Percentiles rank a stretch among this genome's conserved stretches.
Evolutionary conservation across 2,113 vertebrate genomes (phyloP).

Genomic region (Petaurus breviceps): DNA sequence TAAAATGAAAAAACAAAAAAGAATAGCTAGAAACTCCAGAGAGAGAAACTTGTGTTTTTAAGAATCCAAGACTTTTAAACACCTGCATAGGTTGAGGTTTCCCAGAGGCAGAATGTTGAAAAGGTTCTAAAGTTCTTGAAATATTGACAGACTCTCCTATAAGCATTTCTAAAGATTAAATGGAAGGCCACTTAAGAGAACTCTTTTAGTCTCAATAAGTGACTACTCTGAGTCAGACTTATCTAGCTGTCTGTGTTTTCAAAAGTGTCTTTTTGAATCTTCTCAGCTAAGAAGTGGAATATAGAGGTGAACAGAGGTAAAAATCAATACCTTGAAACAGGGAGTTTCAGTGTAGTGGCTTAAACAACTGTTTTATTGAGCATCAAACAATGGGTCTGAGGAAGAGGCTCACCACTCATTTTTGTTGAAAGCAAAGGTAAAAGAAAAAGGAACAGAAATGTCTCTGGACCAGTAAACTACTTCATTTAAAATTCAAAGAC

Average conservation of each 20-base stretch:
- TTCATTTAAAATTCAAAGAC: not conserved
- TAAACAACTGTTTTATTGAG: not conserved
- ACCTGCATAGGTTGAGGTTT: not conserved
- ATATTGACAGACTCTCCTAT: not conserved
- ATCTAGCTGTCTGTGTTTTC: not conserved
- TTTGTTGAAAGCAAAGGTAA: not conserved
- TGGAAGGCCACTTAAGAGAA: not conserved
- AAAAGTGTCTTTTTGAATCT: not conserved
- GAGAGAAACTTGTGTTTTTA: not conserved
- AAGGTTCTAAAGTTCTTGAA: conserved; percentile 25
- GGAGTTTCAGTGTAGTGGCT: not conserved
- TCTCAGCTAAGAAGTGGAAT: not conserved
- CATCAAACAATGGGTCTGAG: not conserved
- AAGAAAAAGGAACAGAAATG: not conserved
- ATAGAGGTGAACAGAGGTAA: not conserved
- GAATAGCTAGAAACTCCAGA: not conserved
- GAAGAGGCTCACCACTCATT: not conserved
- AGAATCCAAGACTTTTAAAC: not conserved
- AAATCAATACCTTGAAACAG: not conserved
- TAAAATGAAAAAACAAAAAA: not conserved
- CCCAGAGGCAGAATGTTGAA: conserved; percentile 17
- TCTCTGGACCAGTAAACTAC: not conserved
- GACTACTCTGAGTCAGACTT: not conserved
- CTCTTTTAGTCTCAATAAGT: not conserved
- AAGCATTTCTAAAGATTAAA: not conserved